phyloP scores from a whole-genome alignment of 2,888 invertebrate species.

The Synergus laeviventris region DNA sequence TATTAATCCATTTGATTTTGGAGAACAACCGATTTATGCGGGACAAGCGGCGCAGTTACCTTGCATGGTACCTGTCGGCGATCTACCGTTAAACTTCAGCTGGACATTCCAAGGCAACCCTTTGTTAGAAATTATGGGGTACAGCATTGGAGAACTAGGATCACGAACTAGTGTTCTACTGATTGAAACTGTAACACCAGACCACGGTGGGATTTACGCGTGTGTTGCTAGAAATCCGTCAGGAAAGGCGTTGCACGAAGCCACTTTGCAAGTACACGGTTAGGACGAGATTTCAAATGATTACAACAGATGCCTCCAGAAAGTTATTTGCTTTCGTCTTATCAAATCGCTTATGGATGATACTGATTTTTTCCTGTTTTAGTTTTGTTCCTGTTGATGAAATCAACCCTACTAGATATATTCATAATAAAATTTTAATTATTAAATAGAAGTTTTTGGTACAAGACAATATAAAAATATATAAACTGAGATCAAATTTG shows the following conservation, averaged over 20 bases:
- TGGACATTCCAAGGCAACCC: constrained; percentile 78
- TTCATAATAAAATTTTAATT: too few species aligned
- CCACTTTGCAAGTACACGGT: constrained; percentile 81
- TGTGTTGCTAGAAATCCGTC: constrained; percentile 80
- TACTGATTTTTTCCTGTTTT: constrained; percentile 7
- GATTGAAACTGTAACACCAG: constrained; percentile 76
- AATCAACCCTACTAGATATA: background rate
- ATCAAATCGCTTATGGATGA: constrained; percentile 15
- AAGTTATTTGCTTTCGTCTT: constrained; percentile 33
- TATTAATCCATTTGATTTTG: constrained; percentile 89
- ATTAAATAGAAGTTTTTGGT: background rate
- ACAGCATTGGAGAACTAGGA: constrained; percentile 71
- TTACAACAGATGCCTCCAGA: constrained; percentile 27
- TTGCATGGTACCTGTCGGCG: constrained; percentile 81
- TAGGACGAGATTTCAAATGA: constrained; percentile 67
- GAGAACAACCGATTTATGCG: constrained; percentile 85
- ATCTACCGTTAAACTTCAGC: constrained; percentile 78
- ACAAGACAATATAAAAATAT: too few species aligned
- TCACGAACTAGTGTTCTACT: constrained; percentile 74
- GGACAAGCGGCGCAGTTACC: constrained; percentile 88
- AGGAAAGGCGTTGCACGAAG: constrained; percentile 77
- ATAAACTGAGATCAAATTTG: too few species aligned
- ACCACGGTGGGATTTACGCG: constrained; percentile 79
- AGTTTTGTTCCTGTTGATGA: constrained; percentile 14
- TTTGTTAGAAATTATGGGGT: constrained; percentile 70